phyloP scores from a whole-genome alignment of 2,888 invertebrate species.

The Amitus sp. region DNA sequence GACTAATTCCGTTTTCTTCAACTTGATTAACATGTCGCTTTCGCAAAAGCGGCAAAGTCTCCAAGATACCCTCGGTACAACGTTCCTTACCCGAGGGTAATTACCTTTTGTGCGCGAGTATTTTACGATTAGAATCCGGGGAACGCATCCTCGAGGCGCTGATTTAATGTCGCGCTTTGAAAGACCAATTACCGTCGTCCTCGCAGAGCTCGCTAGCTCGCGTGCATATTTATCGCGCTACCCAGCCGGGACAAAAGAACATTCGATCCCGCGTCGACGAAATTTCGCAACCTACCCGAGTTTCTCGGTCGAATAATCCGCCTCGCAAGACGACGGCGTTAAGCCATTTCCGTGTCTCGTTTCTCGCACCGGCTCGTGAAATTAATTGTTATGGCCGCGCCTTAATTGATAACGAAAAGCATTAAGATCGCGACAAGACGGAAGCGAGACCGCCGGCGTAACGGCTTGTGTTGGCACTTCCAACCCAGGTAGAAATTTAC shows the following conservation, averaged over 20 bases:
- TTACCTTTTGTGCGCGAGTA: slow-evolving; percentile 36
- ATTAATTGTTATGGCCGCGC: slow-evolving; percentile 57
- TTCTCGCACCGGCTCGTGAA: slow-evolving; percentile 47
- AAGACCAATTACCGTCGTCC: slow-evolving; percentile 42
- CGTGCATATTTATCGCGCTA: slow-evolving; percentile 29
- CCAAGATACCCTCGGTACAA: slow-evolving; percentile 28
- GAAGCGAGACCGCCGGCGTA: slow-evolving; percentile 26
- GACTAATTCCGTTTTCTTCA: no score
- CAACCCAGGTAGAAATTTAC: no score
- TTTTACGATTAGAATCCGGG: slow-evolving; percentile 35
- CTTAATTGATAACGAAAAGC: slow-evolving; percentile 60
- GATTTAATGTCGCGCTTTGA: slow-evolving; percentile 38
- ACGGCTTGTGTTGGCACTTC: slow-evolving; percentile 30
- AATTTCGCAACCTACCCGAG: no score
- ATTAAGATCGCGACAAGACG: slow-evolving; percentile 50
- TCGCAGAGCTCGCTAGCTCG: no score
- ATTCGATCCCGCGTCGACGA: background rate
- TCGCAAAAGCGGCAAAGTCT: background rate
- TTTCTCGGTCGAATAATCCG: slow-evolving; percentile 43
- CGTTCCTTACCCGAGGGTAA: slow-evolving; percentile 29
- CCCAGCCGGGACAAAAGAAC: slow-evolving; percentile 17
- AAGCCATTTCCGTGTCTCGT: slow-evolving; percentile 58
- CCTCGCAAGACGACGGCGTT: slow-evolving; percentile 36
- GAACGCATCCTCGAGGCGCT: slow-evolving; percentile 34
- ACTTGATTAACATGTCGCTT: slow-evolving; percentile 3